Conservation (phyloP, 2,113 vertebrate genomes). For the Cottus gobio region DNA sequence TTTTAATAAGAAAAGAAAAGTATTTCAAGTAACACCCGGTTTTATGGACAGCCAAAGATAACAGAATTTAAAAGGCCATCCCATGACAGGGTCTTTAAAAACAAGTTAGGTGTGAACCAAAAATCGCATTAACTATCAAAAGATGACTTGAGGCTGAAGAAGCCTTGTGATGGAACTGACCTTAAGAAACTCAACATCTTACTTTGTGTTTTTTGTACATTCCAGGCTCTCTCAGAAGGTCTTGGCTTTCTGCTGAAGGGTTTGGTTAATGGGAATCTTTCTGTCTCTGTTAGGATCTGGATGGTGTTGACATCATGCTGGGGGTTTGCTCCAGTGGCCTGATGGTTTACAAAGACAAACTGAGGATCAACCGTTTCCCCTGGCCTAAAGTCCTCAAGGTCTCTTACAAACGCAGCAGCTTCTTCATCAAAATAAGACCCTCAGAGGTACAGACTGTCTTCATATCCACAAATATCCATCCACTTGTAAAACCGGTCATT, state of each 20-base stretch:
- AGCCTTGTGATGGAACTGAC: neutral
- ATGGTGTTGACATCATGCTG: slow-evolving; percentile 95
- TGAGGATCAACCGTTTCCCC: slow-evolving; percentile 98
- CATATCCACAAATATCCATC: neutral
- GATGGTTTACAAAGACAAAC: slow-evolving; percentile 97
- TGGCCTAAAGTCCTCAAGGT: slow-evolving; percentile 99
- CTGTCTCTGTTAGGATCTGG: slow-evolving; percentile 87
- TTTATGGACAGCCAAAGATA: neutral
- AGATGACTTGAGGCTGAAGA: neutral
- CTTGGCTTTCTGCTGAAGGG: neutral
- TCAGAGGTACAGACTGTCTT: slow-evolving; percentile 86
- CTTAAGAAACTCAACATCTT: neutral
- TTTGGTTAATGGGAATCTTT: neutral
- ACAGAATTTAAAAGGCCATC: neutral
- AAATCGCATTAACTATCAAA: neutral
- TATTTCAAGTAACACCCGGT: neutral
- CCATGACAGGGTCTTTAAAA: neutral
- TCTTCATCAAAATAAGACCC: slow-evolving; percentile 97
- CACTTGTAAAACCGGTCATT: neutral
- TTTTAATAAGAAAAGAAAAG: too few relatives aligned
- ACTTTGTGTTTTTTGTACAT: neutral
- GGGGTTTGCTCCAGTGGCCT: slow-evolving; percentile 97
- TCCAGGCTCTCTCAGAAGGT: neutral
- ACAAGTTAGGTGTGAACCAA: neutral
- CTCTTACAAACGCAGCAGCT: slow-evolving; percentile 97